Evolutionary conservation across 2,797 vertebrate species (phyloP).

Genomic region (Pipistrellus kuhlii): DNA sequence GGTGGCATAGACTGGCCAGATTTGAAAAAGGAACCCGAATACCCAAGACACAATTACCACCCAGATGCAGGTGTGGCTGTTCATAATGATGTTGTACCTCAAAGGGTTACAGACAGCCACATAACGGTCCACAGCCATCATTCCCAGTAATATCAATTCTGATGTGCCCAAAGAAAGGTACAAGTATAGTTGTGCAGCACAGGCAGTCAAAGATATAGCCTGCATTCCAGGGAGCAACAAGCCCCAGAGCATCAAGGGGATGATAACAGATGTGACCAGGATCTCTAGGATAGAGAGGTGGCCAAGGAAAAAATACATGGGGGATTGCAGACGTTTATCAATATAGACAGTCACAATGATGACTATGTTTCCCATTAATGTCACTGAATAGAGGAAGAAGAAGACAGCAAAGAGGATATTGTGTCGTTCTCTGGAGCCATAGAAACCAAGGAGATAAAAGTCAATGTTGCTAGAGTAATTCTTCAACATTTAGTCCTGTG

Average conservation of each 20-base stretch:
- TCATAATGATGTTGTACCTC: constrained; percentile 70
- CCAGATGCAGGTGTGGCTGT: background rate
- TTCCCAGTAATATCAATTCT: constrained; percentile 55
- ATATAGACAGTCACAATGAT: constrained; percentile 51
- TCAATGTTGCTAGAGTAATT: constrained; percentile 65
- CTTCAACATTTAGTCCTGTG: background rate
- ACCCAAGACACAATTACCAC: constrained; percentile 55
- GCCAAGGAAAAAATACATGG: constrained; percentile 76
- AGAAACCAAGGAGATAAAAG: constrained; percentile 69
- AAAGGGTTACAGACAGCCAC: constrained; percentile 73
- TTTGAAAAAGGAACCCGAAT: constrained; percentile 67
- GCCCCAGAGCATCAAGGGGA: constrained; percentile 60
- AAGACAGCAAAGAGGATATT: constrained; percentile 55
- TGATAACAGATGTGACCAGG: background rate
- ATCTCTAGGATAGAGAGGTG: constrained; percentile 70
- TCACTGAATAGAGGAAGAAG: constrained; percentile 59
- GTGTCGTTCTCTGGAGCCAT: constrained; percentile 7
- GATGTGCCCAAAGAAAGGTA: constrained; percentile 72
- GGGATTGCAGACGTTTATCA: constrained; percentile 46
- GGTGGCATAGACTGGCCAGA: constrained; percentile 63
- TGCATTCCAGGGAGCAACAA: constrained; percentile 47
- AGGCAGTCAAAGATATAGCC: constrained; percentile 51
- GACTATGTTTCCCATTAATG: constrained; percentile 39
- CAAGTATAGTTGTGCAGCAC: constrained; percentile 63
- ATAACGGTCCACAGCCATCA: constrained; percentile 59